Evolutionary conservation across 2,797 vertebrate species (phyloP).

Genomic region (Tragopan temminckii): DNA sequence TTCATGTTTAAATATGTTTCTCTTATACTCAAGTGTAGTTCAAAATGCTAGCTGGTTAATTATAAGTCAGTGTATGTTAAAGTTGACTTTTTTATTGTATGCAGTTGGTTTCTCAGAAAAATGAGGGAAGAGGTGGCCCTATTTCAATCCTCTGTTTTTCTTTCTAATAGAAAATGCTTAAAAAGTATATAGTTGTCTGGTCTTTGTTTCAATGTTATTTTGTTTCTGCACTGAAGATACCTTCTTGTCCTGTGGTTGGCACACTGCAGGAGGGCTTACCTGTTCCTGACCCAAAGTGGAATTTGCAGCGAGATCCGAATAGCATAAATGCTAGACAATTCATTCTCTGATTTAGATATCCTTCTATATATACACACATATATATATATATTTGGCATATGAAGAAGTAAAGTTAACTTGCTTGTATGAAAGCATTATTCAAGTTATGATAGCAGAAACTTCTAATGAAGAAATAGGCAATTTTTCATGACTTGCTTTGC

Average conservation of each 20-base stretch:
- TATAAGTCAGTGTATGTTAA: neutral
- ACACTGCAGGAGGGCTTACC: neutral
- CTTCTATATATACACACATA: neutral
- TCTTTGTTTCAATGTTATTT: neutral
- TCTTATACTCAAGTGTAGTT: neutral
- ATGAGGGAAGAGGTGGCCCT: neutral
- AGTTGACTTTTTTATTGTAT: neutral
- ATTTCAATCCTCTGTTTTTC: neutral
- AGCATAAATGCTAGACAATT: neutral
- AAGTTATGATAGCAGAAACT: neutral
- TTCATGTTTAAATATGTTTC: neutral
- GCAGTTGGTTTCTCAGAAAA: neutral
- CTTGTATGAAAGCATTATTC: neutral
- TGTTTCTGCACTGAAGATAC: too few species aligned
- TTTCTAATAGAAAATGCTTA: neutral
- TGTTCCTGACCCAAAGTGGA: neutral
- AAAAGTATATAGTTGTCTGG: neutral
- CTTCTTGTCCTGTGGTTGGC: neutral
- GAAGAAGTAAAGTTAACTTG: neutral
- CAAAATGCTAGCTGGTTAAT: neutral
- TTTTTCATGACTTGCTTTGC: slow-evolving; percentile 8
- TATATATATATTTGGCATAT: neutral
- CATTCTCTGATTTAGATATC: slow-evolving; percentile 5
- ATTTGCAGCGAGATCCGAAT: neutral
- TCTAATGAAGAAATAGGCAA: neutral